phyloP scores from a whole-genome alignment of 1,140 invertebrate species.

The Stegodyphus mimosarum region DNA sequence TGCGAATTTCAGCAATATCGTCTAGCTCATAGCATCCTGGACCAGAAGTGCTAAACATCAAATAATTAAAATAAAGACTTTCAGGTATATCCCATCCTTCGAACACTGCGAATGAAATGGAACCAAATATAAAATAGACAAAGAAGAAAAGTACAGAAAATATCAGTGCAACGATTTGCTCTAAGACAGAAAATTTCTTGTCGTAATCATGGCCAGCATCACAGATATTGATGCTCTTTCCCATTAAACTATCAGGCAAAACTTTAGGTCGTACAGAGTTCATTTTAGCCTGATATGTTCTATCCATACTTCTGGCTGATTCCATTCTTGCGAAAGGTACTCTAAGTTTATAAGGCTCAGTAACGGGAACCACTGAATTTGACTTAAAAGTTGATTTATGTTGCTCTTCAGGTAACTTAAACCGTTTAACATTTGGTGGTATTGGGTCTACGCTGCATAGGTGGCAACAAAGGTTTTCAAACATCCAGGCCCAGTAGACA shows the following conservation, averaged over 20 bases:
- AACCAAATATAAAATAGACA: constrained; percentile 45
- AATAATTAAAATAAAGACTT: constrained; percentile 43
- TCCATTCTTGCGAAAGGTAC: background rate
- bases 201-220: background rate
- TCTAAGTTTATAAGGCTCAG: background rate
- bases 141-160: constrained; percentile 35
- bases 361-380: background rate
- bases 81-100: constrained; percentile 1
- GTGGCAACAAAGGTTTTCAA: constrained; percentile 17
- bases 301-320: background rate
- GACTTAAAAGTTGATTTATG: background rate
- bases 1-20: background rate
- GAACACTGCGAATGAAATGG: background rate
- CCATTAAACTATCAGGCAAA: background rate
- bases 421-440: too few relatives aligned
- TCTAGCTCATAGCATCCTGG: constrained; percentile 17
- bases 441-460: background rate
- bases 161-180: constrained; percentile 6
- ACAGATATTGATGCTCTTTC: background rate
- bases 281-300: too few relatives aligned
- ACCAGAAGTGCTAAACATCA: constrained; percentile 22
- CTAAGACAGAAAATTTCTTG: background rate
- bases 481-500: constrained; percentile 12
- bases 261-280: background rate
- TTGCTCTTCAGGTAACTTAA: background rate